Conservation (phyloP, 2,797 vertebrate genomes). For the Cuniculus paca region DNA sequence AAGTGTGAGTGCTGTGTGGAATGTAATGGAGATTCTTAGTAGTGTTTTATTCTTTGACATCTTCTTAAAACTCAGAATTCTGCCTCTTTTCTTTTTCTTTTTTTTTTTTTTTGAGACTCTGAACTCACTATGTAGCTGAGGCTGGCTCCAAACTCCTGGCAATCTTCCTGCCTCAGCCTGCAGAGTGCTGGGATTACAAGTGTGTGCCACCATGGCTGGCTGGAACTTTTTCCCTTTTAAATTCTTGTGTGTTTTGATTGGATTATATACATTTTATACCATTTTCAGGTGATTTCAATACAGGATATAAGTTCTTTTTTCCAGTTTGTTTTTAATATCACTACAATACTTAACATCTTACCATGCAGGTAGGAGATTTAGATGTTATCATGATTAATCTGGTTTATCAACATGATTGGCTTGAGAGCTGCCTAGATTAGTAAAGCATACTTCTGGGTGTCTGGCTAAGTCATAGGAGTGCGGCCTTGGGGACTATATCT, state of each 20-base stretch:
- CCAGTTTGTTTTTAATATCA: constrained; percentile 2
- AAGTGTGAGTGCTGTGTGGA: background rate
- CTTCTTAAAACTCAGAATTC: background rate
- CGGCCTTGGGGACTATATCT: background rate
- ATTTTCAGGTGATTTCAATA: constrained; percentile 33
- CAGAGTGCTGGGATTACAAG: no score
- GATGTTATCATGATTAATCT: background rate
- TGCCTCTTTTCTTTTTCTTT: background rate
- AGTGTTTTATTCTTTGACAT: background rate
- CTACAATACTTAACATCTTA: background rate
- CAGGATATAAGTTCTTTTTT: background rate
- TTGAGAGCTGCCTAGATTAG: no score
- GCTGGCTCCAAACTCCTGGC: background rate
- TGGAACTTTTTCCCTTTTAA: background rate
- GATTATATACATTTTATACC: background rate
- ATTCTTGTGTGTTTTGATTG: background rate
- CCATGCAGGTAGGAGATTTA: background rate
- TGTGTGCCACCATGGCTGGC: background rate
- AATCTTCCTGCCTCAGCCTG: background rate
- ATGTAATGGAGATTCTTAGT: background rate
- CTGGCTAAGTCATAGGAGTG: background rate
- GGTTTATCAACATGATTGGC: background rate
- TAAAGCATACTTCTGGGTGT: background rate
- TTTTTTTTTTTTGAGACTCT: background rate
- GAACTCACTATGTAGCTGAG: background rate